phyloP scores from a whole-genome alignment of 2,888 invertebrate species.

The Sphaerophoria rueppellii region DNA sequence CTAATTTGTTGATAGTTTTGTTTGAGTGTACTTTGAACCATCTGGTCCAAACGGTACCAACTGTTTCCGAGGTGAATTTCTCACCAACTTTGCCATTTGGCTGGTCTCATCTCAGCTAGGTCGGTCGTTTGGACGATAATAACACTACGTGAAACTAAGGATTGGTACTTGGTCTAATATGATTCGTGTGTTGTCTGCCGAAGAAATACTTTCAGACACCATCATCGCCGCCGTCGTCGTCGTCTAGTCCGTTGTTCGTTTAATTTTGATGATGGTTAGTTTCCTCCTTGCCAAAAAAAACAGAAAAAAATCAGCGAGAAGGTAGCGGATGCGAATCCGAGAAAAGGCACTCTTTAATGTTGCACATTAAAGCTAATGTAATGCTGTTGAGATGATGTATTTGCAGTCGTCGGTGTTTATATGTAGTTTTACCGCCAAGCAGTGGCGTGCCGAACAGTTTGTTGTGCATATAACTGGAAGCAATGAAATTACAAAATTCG shows the following conservation, averaged over 20 bases:
- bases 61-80: conserved; percentile 55
- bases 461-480: conserved; percentile 20
- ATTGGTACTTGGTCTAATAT: conserved; percentile 55
- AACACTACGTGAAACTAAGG: conserved; percentile 37
- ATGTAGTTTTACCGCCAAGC: background rate
- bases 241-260: background rate
- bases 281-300: background rate
- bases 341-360: conserved; percentile 57
- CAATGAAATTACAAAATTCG: conserved; percentile 68
- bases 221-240: conserved; percentile 11
- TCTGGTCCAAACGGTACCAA: conserved; percentile 29
- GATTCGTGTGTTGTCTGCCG: conserved; percentile 59
- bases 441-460: too few relatives aligned
- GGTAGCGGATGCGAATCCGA: conserved; percentile 43
- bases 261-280: conserved; percentile 50
- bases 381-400: conserved; percentile 58
- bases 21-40: conserved; percentile 37
- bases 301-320: background rate
- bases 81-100: conserved; percentile 72
- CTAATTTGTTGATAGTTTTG: background rate
- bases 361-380: conserved; percentile 66
- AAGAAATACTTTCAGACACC: conserved; percentile 43
- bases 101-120: background rate
- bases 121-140: background rate
- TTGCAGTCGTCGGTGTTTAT: conserved; percentile 20